phyloP scores from a whole-genome alignment of 2,113 vertebrate species.

The Patagioenas fasciata region DNA sequence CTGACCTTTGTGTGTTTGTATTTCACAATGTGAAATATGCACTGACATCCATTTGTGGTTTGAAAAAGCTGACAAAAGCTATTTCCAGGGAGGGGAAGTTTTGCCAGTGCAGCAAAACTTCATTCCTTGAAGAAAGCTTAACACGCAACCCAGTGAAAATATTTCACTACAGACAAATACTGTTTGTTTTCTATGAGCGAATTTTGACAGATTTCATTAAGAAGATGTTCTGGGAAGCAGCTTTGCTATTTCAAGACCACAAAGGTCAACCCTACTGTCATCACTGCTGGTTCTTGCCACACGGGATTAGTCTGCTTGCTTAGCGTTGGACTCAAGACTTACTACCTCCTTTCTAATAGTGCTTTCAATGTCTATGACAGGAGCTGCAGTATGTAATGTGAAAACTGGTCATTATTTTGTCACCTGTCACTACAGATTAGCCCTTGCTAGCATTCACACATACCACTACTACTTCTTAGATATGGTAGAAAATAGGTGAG shows the following conservation, averaged over 20 bases:
- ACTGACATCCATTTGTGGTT: background rate
- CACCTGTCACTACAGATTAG: background rate
- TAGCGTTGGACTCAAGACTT: background rate
- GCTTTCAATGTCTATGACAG: background rate
- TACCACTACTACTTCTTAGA: background rate
- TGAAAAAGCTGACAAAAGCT: background rate
- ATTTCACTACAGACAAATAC: rapidly evolving
- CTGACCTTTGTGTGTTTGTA: background rate
- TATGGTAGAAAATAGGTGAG: background rate
- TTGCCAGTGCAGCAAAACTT: background rate
- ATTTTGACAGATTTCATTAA: background rate
- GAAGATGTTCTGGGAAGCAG: background rate
- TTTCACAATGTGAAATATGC: background rate
- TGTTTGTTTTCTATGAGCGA: background rate
- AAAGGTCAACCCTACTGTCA: background rate
- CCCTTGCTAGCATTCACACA: background rate
- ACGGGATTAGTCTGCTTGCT: background rate
- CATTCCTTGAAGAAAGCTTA: rapidly evolving
- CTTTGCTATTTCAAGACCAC: background rate
- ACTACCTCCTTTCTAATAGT: background rate
- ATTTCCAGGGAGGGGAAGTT: background rate
- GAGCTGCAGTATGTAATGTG: background rate
- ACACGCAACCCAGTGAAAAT: background rate
- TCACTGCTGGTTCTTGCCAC: background rate
- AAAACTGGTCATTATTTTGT: background rate